These are phyloP conservation scores for Eretmochelys imbricata DNA, from an alignment of 2,113 vertebrate genomes.

Conservation along the genomic window DNA sequence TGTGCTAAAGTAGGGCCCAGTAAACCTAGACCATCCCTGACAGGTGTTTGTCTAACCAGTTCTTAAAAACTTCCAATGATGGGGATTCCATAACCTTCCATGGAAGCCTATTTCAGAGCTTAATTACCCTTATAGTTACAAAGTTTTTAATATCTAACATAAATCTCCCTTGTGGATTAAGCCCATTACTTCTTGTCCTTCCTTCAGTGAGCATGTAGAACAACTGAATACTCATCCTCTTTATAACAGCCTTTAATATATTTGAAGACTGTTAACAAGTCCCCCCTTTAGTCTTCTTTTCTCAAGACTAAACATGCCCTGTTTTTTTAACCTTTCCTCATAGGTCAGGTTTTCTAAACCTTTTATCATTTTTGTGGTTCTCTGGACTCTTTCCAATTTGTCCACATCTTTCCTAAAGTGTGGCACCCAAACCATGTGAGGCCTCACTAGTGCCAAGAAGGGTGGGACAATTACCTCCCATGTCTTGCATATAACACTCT, in stretches of 20 bases:
- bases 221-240: not conserved
- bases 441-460: not conserved
- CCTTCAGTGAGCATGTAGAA: not conserved
- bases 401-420: not conserved
- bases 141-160: not conserved
- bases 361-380: not conserved
- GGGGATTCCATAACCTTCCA: not conserved
- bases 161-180: not conserved
- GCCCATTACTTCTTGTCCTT: not conserved
- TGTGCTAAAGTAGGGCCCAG: not conserved
- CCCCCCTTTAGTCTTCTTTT: not conserved
- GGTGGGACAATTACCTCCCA: not conserved
- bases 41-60: not conserved
- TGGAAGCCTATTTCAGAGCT: not conserved
- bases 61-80: not conserved
- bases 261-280: not conserved
- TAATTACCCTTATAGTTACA: not conserved
- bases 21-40: not conserved
- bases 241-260: not conserved
- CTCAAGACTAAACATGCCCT: not conserved
- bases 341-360: not conserved
- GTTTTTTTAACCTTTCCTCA: not conserved
- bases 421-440: not conserved
- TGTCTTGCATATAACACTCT: not conserved
- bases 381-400: not conserved